Evolutionary conservation across 2,888 invertebrate species (phyloP), one percentile per base, ranked within the genome.

Genomic region (Ernsta delagoae): DNA sequence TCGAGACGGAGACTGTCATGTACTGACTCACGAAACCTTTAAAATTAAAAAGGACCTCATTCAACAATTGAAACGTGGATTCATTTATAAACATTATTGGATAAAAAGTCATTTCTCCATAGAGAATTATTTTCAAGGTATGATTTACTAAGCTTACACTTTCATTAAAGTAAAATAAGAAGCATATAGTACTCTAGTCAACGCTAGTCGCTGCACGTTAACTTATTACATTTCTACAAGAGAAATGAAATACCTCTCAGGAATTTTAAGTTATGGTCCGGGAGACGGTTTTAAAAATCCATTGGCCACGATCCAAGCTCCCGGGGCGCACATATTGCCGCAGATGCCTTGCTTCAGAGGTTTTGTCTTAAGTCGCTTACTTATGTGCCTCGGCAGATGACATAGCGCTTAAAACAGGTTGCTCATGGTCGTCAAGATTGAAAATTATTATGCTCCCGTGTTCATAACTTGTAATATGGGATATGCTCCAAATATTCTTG

Each of bases 321-420:
- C 65, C 65, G 34, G 16, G 50, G 50, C 59, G 12, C 66, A 66
- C 66, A 66, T 65, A 65, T 65, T 65, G 59, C 50, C 8, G 9
- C 34, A 31, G 16, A 48, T 12, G 6, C 12, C 48, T 50, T 50
- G 50, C 50, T 50, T 16, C 41, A 31, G 34, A 60, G 60, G 66
- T 54, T 66, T 60, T 66, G 60, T 60, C 60, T 66, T 59, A 66
- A 66, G 54, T 54, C 59, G 60, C 66, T 66, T 66, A 66, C 66
- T 66, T 66, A 59, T 39, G 65, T 65, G 34, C 43, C 59, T 50
- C 41, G 50, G 39, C 24, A 39, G 53, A 57, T 57, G 65, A 57
- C 59, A 34, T 48, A 60, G 60, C 54, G 43, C 61, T 54, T 16
- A 8, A 66, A 60, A 36, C 7, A 45, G 45, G 53, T 43, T 36